Conservation (phyloP, 2,888 invertebrate species). For the Oligia latruncula region DNA sequence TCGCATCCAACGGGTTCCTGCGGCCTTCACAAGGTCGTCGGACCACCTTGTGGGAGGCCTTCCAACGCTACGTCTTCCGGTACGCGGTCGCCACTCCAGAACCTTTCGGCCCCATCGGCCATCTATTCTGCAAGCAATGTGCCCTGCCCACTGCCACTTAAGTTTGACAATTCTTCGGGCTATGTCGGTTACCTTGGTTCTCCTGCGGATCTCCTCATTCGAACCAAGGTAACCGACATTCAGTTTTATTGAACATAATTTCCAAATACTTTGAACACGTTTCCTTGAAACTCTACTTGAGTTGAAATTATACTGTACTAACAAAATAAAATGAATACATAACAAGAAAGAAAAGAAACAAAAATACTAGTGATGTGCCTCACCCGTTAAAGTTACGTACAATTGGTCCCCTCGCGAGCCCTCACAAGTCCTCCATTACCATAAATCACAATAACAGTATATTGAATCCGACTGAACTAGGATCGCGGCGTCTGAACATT, state of each 20-base stretch:
- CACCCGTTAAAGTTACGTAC: conserved; percentile 36
- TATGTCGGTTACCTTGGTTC: too few species aligned
- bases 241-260: not conserved
- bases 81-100: too few species aligned
- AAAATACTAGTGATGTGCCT: conserved; percentile 23
- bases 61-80: too few species aligned
- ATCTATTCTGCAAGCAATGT: too few species aligned
- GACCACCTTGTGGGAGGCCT: too few species aligned
- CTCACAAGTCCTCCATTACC: conserved; percentile 48
- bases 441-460: conserved; percentile 65
- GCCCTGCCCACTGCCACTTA: too few species aligned
- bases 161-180: too few species aligned
- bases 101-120: too few species aligned
- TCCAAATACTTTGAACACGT: not conserved
- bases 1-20: too few species aligned
- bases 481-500: conserved; percentile 48
- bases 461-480: conserved; percentile 52
- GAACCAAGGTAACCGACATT: too few species aligned
- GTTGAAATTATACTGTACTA: conserved; percentile 16
- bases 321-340: conserved; percentile 29
- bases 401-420: conserved; percentile 36
- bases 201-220: too few species aligned
- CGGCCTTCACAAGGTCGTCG: too few species aligned
- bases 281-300: not conserved
- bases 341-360: conserved; percentile 8